These are phyloP conservation scores for Epizoanthus scotinus DNA, from an alignment of 92 coral and sea anemone genomes.

Conservation along the genomic window DNA sequence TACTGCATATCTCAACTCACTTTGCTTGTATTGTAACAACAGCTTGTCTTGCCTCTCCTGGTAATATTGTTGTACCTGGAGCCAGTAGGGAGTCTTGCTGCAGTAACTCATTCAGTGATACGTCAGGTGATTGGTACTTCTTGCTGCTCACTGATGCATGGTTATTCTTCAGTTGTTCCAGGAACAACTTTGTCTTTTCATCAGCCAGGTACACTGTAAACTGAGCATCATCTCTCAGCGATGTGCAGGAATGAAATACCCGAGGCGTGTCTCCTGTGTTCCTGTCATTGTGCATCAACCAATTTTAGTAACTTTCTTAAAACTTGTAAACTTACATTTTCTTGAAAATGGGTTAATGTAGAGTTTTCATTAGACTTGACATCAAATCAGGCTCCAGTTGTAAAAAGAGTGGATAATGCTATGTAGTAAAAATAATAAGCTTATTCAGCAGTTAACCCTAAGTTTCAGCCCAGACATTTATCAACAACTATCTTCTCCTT, in stretches of 20 bases:
- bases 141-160: neutral
- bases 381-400: too few species aligned
- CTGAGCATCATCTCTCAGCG: slow-evolving; percentile 71
- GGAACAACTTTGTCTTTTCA: slow-evolving; percentile 1
- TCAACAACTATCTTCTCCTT: too few species aligned
- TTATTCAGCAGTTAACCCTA: too few species aligned
- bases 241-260: slow-evolving; percentile 57
- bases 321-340: neutral
- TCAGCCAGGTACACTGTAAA: slow-evolving; percentile 43
- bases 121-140: neutral
- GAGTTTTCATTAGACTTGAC: too few species aligned
- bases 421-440: too few species aligned
- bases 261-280: slow-evolving; percentile 51
- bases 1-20: slow-evolving; percentile 43
- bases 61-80: slow-evolving; percentile 54
- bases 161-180: neutral
- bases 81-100: slow-evolving; percentile 38
- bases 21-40: slow-evolving; percentile 65
- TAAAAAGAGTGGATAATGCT: too few species aligned
- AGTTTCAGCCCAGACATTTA: too few species aligned
- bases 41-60: slow-evolving; percentile 53
- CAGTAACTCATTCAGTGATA: slow-evolving; percentile 39
- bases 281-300: slow-evolving; percentile 9
- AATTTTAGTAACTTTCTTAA: neutral
- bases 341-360: too few species aligned